Evolutionary conservation across 1,140 invertebrate species (phyloP).

Genomic region (Pararge aegeria): DNA sequence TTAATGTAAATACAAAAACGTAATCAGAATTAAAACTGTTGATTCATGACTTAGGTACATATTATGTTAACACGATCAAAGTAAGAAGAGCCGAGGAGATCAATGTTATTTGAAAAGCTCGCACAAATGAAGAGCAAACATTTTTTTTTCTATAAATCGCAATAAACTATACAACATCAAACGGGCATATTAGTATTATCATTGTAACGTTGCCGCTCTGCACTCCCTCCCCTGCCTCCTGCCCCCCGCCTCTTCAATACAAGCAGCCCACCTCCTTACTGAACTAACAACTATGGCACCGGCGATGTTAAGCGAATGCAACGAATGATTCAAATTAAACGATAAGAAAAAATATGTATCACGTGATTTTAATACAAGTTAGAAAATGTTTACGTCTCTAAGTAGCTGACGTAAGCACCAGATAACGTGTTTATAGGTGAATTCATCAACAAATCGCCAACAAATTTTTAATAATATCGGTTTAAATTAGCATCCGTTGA

Average conservation of each 20-base stretch:
- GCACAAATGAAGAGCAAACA: not conserved
- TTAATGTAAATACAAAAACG: not conserved
- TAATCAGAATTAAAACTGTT: not conserved
- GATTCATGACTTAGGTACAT: not conserved
- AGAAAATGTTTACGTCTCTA: conserved; percentile 50
- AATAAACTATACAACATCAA: conserved; percentile 40
- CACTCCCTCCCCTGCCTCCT: conserved; percentile 66
- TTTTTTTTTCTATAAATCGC: conserved; percentile 21
- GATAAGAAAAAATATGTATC: conserved; percentile 58
- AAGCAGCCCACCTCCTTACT: conserved; percentile 49
- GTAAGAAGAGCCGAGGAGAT: not conserved
- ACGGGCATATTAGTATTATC: conserved; percentile 61
- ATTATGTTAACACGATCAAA: not conserved
- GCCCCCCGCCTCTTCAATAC: conserved; percentile 54
- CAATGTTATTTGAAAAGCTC: not conserved
- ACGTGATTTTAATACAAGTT: conserved; percentile 48
- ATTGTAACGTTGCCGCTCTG: conserved; percentile 62
- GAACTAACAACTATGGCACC: conserved; percentile 31
- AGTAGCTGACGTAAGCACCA: conserved; percentile 44
- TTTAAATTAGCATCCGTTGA: not conserved
- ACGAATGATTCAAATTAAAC: conserved; percentile 53
- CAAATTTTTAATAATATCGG: no score
- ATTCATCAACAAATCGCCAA: conserved; percentile 13
- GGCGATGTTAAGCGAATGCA: conserved; percentile 38
- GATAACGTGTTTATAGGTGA: conserved; percentile 32